Evolutionary conservation across 53 echinoderm and acorn worm genomes (phyloP).

Genomic region (Pentamera pediparva): DNA sequence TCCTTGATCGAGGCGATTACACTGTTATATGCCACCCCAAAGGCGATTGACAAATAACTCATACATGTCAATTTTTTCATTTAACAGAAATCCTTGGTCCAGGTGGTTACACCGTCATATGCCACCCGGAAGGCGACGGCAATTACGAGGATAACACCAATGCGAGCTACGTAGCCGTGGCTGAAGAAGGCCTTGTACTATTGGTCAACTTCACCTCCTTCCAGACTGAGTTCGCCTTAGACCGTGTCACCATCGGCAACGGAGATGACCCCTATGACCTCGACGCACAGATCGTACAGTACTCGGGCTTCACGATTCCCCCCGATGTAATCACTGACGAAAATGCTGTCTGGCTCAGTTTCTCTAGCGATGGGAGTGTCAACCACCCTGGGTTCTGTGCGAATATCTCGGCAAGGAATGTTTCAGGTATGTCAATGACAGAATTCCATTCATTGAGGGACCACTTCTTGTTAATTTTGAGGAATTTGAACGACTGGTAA

Average conservation of each 20-base stretch:
- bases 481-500: background rate
- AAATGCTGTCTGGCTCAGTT: slow-evolving; percentile 35
- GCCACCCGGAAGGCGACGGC: background rate
- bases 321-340: slow-evolving; percentile 14
- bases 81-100: background rate
- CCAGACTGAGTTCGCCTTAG: background rate
- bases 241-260: slow-evolving; percentile 4
- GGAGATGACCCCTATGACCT: background rate
- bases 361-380: background rate
- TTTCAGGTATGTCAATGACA: background rate
- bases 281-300: background rate
- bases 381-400: slow-evolving; percentile 24
- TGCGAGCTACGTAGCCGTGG: background rate
- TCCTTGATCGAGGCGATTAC: too few species aligned
- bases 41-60: background rate
- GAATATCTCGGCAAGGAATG: background rate
- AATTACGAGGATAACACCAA: background rate
- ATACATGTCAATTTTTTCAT: background rate
- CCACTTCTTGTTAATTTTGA: background rate
- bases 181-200: slow-evolving; percentile 5
- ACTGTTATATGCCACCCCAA: background rate
- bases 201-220: slow-evolving; percentile 11
- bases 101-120: background rate
- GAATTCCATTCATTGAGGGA: background rate
- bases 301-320: slow-evolving; percentile 12